Base-by-base conservation (phyloP, 1,140 invertebrate species). In the Drosophila virilis region DNA sequence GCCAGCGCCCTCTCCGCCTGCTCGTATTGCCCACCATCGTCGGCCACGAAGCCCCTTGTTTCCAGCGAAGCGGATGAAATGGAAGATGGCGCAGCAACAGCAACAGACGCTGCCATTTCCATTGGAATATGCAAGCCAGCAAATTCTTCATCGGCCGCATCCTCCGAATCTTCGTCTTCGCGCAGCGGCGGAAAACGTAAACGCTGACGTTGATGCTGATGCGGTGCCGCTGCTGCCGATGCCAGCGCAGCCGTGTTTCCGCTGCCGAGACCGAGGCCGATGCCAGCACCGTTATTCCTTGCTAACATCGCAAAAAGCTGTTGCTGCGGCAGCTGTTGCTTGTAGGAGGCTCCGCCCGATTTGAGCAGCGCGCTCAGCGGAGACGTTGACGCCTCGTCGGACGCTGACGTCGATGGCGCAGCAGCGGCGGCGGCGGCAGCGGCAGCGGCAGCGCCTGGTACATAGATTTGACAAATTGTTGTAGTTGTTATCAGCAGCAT, bases 401-500 rank as follows among this genome's bases (percentile, higher is more conserved):
- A 45, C 33, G 55, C 42, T 22, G 58, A 70, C 12, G 61, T 54
- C 17, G 54, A 46, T 42, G 77, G 65, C 84, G 85, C 78, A 10
- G 68, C 73, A 10, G 37, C 67, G 17, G 40, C 71, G 15, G 17
- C 17, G 17, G n/a, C n/a, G n/a, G n/a, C n/a, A n/a, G n/a, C n/a
- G n/a, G 22, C 22, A n/a, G 73, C 73, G 10, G 28, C 67, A 28
- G 40, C 71, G 15, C 46, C 64, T 60, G 67, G 83, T 65, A 77
- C 79, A 57, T 64, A 64, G 60, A 71, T 89, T 84, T 90, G 84
- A 90, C 84, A 89, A 89, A 89, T 89, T 90, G 84, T 89, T 77
- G 80, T 76, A 60, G 90, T 71, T 66, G 80, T 91, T 91, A 91
- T 89, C 89, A 91, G 90, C 62, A 89, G 72, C 64, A 91, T 82